Evolutionary conservation across 2,113 vertebrate species (phyloP), one percentile per base, ranked within the genome.

Genomic region (Tor tambroides): DNA sequence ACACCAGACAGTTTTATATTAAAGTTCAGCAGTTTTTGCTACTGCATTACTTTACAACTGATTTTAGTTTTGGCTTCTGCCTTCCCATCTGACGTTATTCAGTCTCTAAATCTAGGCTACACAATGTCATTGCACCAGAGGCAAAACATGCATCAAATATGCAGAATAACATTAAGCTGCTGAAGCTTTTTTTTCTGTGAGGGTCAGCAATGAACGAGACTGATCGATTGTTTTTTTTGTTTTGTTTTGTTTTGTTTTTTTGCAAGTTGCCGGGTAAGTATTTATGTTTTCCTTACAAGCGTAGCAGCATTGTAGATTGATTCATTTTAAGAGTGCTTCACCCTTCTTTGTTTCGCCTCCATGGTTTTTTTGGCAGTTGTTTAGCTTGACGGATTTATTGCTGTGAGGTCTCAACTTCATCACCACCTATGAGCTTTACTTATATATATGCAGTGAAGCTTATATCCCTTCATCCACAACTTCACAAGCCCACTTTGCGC

Each of bases 11-110:
- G 28, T 17, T 59, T 65, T 21, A 49, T 35, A 83, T 87, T 85
- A 10, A n/a, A 56, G 11, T 82, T 86, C 81, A 87, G 86, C 63
- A 41, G 72, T 84, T 86, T 89, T 89, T 91, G 72, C 43, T 65
- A 49, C 49, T 81, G 65, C 46, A 38, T 46, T 72, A 63, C 19
- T 7, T 43, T 61, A 75, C 51, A 21, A 54, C 51, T 54, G 72
- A 75, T 75, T n/a, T 41, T 74, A 21, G 30, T 43, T 54, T 21
- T 5, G 23, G 8, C 19, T 59, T 65, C 80, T 63, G 54, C 80
- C 21, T 56, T 83, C 71, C 54, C 12, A 35, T 51, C 88, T 83
- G 72, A 54, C 23, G 15, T 56, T 32, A 51, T 74, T 80, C 54
- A 63, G 19, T 28, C 71, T 74, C 28, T 59, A 77, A 56, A 79